Evolutionary conservation across 2,888 invertebrate species (phyloP), one percentile per base, ranked within the genome.

Genomic region (Cremastinae sp.): DNA sequence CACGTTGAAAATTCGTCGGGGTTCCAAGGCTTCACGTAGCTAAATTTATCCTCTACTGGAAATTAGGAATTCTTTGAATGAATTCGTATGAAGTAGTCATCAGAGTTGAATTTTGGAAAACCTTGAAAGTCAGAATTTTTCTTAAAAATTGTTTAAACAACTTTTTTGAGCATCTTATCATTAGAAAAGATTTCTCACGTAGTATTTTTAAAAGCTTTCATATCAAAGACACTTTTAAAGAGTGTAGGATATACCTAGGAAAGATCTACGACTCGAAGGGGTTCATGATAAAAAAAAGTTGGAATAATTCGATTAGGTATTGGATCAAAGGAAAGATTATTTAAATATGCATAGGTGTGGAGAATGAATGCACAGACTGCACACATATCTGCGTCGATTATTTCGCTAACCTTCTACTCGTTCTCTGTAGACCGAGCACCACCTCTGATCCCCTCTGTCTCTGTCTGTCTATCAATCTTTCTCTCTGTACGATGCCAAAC

Each of bases 291-390:
- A 2, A 28, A 28, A 64, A 58, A 68, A 68, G 72, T 72, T 45
- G 38, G 59, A 76, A 71, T 76, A 61, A 49, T 34, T 53, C 53
- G 68, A 66, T 59, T 53, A 64, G 53, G 62, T 58, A 68, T 72
- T 64, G 56, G 75, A 72, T 76, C 72, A 76, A 68, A 76, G 64
- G 7, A 58, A 72, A 58, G 72, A 72, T 75, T 43, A 72, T 75
- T 43, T 49, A 36, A 64, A 34, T 68, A 64, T 38, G 16, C 65
- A 61, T 58, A 64, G 1, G 45, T 20, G 12, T 22, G 38, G 9
- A 43, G 36, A 53, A 28, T 69, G 56, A 0, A 18, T 9, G 18
- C 9, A n/a, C 8, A 45, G 14, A 18, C 2, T 49, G 5, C 9
- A 10, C 10, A 12, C 10, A 14, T 14, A 28, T 56, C 47, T 34